These are phyloP conservation scores for Heterotis niloticus DNA, from an alignment of 2,113 vertebrate genomes.

Conservation along the genomic window DNA sequence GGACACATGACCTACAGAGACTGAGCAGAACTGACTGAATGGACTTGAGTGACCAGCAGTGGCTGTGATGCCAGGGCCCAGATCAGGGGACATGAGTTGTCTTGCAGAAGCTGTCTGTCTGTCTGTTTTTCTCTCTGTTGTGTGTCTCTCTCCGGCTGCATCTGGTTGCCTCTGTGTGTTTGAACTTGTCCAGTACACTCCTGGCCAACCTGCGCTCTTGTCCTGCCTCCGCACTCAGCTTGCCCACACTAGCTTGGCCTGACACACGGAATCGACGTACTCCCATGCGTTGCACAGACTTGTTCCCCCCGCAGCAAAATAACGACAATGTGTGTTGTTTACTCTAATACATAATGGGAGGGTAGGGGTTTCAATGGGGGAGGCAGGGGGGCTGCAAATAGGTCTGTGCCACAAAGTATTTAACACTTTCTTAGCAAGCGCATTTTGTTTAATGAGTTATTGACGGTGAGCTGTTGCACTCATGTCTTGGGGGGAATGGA, in stretches of 20 bases:
- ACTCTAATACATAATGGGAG: conserved; percentile 26
- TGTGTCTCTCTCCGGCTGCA: background rate
- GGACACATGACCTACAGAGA: conserved; percentile 44
- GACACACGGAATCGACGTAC: conserved; percentile 39
- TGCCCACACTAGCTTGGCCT: conserved; percentile 17
- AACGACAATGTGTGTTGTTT: conserved; percentile 26
- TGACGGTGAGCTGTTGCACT: background rate
- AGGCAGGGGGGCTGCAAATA: background rate
- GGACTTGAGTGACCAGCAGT: too few species aligned
- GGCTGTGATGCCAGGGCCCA: background rate
- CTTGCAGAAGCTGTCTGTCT: background rate
- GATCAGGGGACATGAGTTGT: background rate
- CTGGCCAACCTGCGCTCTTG: background rate
- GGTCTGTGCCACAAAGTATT: background rate
- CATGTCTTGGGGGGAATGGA: background rate
- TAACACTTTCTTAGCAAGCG: conserved; percentile 19
- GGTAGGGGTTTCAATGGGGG: background rate
- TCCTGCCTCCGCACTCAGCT: background rate
- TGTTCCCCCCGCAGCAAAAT: conserved; percentile 30
- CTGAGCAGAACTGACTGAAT: background rate
- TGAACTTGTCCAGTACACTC: conserved; percentile 2
- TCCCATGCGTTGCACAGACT: conserved; percentile 32
- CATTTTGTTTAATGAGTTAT: background rate
- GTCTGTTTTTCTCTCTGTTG: too few species aligned
- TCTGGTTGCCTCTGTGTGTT: background rate